Conservation (phyloP, 2,888 invertebrate genomes). For the Hetaerina titia region DNA sequence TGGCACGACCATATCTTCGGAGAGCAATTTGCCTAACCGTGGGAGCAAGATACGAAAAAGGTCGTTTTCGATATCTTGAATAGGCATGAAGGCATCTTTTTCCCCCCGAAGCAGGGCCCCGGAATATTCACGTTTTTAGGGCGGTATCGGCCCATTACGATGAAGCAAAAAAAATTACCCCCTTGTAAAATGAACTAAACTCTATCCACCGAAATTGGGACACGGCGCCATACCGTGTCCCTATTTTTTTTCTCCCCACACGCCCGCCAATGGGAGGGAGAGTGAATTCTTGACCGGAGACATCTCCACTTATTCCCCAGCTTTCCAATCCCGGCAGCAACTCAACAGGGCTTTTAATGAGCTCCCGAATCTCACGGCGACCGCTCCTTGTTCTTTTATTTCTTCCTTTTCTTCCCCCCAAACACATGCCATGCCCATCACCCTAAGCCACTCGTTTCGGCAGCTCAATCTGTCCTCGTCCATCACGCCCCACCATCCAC, state of each 20-base stretch:
- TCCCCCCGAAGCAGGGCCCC: too few species aligned
- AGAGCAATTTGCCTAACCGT: too few species aligned
- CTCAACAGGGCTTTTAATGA: background rate
- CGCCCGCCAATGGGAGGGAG: background rate
- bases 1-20: too few species aligned
- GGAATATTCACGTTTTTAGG: too few species aligned
- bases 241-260: background rate
- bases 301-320: background rate
- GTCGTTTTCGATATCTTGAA: too few species aligned
- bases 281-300: conserved; percentile 18
- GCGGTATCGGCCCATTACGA: too few species aligned
- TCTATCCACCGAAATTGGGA: background rate
- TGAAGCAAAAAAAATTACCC: too few species aligned
- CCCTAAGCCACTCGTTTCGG: background rate
- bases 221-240: background rate
- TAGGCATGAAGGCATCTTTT: too few species aligned
- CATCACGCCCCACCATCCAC: too few species aligned
- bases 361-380: background rate
- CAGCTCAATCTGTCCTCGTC: background rate
- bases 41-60: too few species aligned
- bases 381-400: background rate
- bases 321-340: background rate
- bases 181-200: too few species aligned
- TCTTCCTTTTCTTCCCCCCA: background rate
- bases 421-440: too few species aligned